Evolutionary conservation across 2,888 invertebrate species (phyloP), one percentile per base, ranked within the genome.

Genomic region (Pyrgus malvae): DNA sequence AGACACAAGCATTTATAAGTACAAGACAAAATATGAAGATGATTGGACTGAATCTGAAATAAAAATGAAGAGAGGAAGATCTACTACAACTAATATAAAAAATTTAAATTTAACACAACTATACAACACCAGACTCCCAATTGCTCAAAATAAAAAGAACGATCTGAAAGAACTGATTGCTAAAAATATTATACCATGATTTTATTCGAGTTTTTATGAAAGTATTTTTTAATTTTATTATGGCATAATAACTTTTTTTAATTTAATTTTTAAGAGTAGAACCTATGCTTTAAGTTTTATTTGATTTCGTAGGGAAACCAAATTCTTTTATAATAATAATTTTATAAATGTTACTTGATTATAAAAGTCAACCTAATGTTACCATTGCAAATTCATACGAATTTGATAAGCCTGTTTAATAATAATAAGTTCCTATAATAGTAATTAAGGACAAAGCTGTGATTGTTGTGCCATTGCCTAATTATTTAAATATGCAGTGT

Each of bases 1-100:
- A 42, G 41, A 42, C 21, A 19, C 12, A 25, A 12, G 25, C 25
- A 41, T 14, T 12, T 41, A 41, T 11, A 25, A 12, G 14, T 41
- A 25, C 21, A 41, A 41, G 19, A 16, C 19, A 21, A 41, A 41
- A 21, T 41, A 41, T 41, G 41, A 41, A 17, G 25, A 42, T 23
- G 23, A 42, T 23, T 41, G 41, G 42, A 42, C 23, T 25, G 42
- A 42, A 25, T 21, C 42, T 25, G 25, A 42, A 42, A 25, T 25
- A 21, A 42, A 42, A 14, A 42, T 9, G 23, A 42, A 9, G 25
- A 12, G 14, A 17, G 12, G 21, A 14, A 42, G 14, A 25, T 42
- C 25, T 25, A 25, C 14, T 21, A 23, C 14, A 25, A 42, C 25
- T 25, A 21, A 42, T 21, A 42, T 42, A 25, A 17, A 21, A 21